A percentile compares a stretch with the other conserved stretches of the same genome.
These are phyloP conservation scores for Muschampia plurimacula DNA, from an alignment of 2,888 invertebrate species.

Conservation along the genomic window DNA sequence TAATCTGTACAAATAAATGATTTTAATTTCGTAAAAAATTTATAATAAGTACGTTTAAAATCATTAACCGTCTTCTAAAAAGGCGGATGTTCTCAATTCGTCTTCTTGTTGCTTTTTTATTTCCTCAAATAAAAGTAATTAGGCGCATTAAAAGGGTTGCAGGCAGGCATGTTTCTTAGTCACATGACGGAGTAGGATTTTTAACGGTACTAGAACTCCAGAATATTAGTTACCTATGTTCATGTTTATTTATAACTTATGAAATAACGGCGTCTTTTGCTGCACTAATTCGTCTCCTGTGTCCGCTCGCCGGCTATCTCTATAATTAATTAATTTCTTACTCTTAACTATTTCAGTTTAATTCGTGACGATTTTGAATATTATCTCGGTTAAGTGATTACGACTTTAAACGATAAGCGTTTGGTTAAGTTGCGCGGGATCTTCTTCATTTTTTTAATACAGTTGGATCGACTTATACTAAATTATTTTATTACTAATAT, in stretches of 20 bases:
- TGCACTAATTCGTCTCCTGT: slow-evolving; percentile 22
- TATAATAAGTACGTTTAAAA: too few relatives aligned
- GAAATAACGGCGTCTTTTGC: slow-evolving; percentile 9
- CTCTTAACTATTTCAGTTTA: slow-evolving; percentile 17
- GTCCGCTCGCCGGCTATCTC: slow-evolving; percentile 19
- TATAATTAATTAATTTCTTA: slow-evolving; percentile 22
- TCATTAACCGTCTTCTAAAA: too few relatives aligned
- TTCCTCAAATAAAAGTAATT: too few relatives aligned
- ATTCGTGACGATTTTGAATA: slow-evolving; percentile 2
- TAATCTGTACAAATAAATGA: too few relatives aligned
- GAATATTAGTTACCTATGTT: not conserved
- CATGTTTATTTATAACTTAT: slow-evolving; percentile 5
- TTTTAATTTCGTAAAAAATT: too few relatives aligned
- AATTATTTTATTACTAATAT: too few relatives aligned
- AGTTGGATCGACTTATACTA: too few relatives aligned
- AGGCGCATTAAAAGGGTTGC: too few relatives aligned
- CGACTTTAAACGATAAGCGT: not conserved
- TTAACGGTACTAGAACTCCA: not conserved
- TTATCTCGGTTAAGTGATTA: slow-evolving; percentile 4
- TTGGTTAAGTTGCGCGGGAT: not conserved
- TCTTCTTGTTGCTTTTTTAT: too few relatives aligned
- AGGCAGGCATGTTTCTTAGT: too few relatives aligned
- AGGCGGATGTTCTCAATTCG: too few relatives aligned
- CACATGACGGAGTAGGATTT: not conserved
- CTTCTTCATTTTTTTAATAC: not conserved